phyloP scores from a whole-genome alignment of 2,888 invertebrate genomes.

The Drosophila subsilvestris region DNA sequence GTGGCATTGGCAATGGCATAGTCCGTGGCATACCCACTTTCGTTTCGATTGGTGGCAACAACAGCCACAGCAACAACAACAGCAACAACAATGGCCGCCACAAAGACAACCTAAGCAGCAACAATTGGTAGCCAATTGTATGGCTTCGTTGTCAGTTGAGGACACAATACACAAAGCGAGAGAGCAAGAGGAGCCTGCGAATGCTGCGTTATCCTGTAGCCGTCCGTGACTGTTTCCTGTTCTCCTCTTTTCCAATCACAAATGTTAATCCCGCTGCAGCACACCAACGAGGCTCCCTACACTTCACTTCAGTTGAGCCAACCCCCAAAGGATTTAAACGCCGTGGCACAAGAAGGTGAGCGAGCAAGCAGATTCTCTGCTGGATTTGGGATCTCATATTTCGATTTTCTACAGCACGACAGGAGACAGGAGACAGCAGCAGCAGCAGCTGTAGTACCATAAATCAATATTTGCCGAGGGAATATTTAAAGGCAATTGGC shows the following conservation, averaged over 20 bases:
- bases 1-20: constrained; percentile 26
- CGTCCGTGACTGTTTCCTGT: constrained; percentile 47
- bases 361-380: constrained; percentile 38
- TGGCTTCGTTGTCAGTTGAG: constrained; percentile 23
- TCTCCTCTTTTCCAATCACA: constrained; percentile 58
- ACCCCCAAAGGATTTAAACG: constrained; percentile 48
- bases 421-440: neutral
- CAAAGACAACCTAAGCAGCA: constrained; percentile 37
- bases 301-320: neutral
- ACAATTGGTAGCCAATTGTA: constrained; percentile 67
- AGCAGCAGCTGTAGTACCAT: too few species aligned
- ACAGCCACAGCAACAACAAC: constrained; percentile 31
- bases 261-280: constrained; percentile 58
- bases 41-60: constrained; percentile 55
- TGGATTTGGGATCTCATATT: constrained; percentile 44
- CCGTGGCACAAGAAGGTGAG: constrained; percentile 56
- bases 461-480: constrained; percentile 70
- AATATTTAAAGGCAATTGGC: constrained; percentile 53
- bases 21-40: constrained; percentile 42
- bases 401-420: constrained; percentile 22
- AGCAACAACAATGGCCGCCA: constrained; percentile 28
- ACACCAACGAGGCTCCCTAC: constrained; percentile 6
- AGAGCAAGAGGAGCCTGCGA: constrained; percentile 19
- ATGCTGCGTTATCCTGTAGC: neutral
- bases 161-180: neutral